Percentiles rank a stretch among this genome's conserved stretches.
Conservation (phyloP, 2,113 vertebrate genomes). For the Perca fluviatilis region DNA sequence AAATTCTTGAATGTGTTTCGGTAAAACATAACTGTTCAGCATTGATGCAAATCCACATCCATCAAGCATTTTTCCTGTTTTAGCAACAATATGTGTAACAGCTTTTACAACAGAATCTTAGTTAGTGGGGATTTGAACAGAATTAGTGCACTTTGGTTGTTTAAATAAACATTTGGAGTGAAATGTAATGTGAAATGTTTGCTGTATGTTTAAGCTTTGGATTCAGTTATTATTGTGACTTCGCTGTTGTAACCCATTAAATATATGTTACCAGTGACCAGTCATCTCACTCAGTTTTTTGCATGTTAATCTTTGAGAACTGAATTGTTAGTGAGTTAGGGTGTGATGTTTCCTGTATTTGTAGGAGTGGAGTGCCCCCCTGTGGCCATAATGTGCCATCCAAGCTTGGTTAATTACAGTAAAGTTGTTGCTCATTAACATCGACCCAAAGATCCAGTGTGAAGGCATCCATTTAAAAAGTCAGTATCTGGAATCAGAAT, state of each 20-base stretch:
- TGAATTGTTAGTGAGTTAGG: neutral
- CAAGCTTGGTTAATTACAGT: neutral
- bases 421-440: neutral
- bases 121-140: neutral
- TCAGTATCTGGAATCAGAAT: neutral
- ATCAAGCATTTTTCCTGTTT: neutral
- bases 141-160: neutral
- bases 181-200: neutral
- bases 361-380: neutral
- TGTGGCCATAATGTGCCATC: constrained; percentile 11
- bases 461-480: neutral
- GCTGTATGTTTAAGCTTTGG: neutral
- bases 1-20: no score
- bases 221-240: neutral
- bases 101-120: neutral
- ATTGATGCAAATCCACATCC: neutral
- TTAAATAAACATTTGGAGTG: constrained; percentile 8
- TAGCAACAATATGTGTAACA: neutral
- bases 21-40: neutral
- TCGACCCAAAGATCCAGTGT: neutral
- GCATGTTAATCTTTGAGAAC: neutral
- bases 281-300: neutral
- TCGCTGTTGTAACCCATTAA: neutral
- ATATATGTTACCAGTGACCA: neutral
- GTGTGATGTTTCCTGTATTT: neutral